Evolutionary conservation across 2,888 invertebrate genomes (phyloP).

Genomic region (Volucella bombylans): DNA sequence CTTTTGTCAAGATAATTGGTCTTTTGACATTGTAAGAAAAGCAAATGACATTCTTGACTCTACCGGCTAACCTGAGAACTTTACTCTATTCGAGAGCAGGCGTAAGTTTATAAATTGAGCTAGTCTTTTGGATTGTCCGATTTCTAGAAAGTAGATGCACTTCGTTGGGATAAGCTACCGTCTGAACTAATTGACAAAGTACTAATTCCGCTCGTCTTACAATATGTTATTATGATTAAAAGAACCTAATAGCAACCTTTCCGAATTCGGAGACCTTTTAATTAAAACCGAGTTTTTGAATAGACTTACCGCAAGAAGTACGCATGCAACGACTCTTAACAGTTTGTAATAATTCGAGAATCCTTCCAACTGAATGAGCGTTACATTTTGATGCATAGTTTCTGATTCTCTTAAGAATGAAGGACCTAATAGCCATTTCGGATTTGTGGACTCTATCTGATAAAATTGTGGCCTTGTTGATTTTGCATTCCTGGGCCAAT

Average conservation of each 20-base stretch:
- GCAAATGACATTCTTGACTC: neutral
- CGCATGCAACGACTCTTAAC: neutral
- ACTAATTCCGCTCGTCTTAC: neutral
- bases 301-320: no score
- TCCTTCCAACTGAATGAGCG: neutral
- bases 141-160: neutral
- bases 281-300: no score
- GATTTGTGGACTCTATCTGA: neutral
- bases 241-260: neutral
- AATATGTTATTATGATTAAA: neutral
- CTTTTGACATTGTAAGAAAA: neutral
- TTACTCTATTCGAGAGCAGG: no score
- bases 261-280: neutral
- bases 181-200: neutral
- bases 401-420: slow-evolving; percentile 9
- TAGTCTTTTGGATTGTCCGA: no score
- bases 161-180: neutral
- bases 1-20: neutral
- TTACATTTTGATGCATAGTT: neutral
- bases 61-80: neutral
- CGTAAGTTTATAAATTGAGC: no score
- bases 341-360: neutral
- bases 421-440: slow-evolving; percentile 1
- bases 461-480: slow-evolving; percentile 12
- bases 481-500: slow-evolving; percentile 12